phyloP scores from a whole-genome alignment of 1,140 invertebrate genomes.

The Tribolium castaneum region DNA sequence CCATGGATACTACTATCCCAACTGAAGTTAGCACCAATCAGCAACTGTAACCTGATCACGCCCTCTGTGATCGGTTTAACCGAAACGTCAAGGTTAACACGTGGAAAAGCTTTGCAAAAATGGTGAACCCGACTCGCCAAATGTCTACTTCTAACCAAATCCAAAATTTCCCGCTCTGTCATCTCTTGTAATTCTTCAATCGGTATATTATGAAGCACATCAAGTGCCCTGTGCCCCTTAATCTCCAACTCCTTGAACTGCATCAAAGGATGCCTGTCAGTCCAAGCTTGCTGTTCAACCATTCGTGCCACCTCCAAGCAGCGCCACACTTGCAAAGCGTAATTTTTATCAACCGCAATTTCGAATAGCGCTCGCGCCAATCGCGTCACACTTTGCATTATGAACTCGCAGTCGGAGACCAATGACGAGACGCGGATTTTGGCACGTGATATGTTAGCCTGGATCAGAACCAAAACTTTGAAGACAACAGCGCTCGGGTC shows the following conservation, averaged over 20 bases:
- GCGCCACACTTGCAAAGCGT: slow-evolving; percentile 86
- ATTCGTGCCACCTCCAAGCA: slow-evolving; percentile 89
- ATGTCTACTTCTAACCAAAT: slow-evolving; percentile 81
- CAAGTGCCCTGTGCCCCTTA: slow-evolving; percentile 14
- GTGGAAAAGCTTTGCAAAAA: slow-evolving; percentile 90
- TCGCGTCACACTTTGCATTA: slow-evolving; percentile 90
- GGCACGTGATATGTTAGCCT: slow-evolving; percentile 88
- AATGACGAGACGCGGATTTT: slow-evolving; percentile 89
- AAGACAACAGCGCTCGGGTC: slow-evolving; percentile 51
- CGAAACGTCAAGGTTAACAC: slow-evolving; percentile 81
- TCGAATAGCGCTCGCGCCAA: slow-evolving; percentile 95
- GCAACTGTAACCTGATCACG: slow-evolving; percentile 88
- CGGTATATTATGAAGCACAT: slow-evolving; percentile 68
- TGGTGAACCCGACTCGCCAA: slow-evolving; percentile 83
- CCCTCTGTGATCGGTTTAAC: slow-evolving; percentile 96
- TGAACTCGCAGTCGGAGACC: slow-evolving; percentile 92
- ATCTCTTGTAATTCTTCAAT: slow-evolving; percentile 87
- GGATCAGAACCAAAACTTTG: slow-evolving; percentile 98
- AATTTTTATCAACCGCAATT: slow-evolving; percentile 89
- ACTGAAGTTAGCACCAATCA: slow-evolving; percentile 85
- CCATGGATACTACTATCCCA: slow-evolving; percentile 95
- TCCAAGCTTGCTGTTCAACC: slow-evolving; percentile 92
- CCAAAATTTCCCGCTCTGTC: slow-evolving; percentile 86
- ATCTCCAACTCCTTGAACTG: slow-evolving; percentile 85
- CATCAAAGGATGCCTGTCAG: slow-evolving; percentile 84